These are phyloP conservation scores for Dendrophyllia cribrosa DNA, from an alignment of 64 coral and sea anemone genomes.

Conservation along the genomic window DNA sequence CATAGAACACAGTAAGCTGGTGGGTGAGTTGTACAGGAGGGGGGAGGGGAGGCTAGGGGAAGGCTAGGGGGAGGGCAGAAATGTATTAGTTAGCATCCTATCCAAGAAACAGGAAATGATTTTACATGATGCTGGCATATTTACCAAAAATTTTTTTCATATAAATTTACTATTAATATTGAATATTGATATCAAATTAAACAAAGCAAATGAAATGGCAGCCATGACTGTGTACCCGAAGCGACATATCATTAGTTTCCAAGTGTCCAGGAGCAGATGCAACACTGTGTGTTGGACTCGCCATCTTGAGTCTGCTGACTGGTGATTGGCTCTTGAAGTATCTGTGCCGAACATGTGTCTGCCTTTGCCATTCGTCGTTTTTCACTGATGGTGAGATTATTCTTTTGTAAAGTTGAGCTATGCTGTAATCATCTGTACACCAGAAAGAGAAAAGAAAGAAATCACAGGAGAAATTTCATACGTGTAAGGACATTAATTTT, in stretches of 20 bases:
- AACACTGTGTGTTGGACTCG: constrained; percentile 22
- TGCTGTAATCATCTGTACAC: constrained; percentile 26
- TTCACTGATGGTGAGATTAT: constrained; percentile 71
- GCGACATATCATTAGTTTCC: neutral
- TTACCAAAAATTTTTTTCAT: too few relatives aligned
- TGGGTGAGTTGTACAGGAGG: too few relatives aligned
- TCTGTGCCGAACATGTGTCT: constrained; percentile 47
- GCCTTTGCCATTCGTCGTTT: constrained; percentile 54
- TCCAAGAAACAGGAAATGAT: too few relatives aligned
- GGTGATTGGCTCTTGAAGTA: constrained; percentile 54
- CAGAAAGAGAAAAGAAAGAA: neutral
- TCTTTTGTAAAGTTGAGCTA: constrained; percentile 47
- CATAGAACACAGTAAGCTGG: too few relatives aligned
- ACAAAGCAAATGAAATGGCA: neutral
- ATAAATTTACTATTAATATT: too few relatives aligned
- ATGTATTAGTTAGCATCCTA: too few relatives aligned
- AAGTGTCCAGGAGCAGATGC: constrained; percentile 21
- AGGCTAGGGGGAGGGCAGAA: too few relatives aligned
- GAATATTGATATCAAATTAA: too few relatives aligned
- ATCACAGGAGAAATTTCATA: neutral
- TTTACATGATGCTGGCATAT: too few relatives aligned
- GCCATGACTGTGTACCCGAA: constrained; percentile 3
- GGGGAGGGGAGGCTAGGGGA: too few relatives aligned
- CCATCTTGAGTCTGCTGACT: constrained; percentile 13
- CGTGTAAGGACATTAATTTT: too few relatives aligned